These are phyloP conservation scores for Laspeyria flexula DNA, from an alignment of 2,888 invertebrate genomes.

Conservation along the genomic window DNA sequence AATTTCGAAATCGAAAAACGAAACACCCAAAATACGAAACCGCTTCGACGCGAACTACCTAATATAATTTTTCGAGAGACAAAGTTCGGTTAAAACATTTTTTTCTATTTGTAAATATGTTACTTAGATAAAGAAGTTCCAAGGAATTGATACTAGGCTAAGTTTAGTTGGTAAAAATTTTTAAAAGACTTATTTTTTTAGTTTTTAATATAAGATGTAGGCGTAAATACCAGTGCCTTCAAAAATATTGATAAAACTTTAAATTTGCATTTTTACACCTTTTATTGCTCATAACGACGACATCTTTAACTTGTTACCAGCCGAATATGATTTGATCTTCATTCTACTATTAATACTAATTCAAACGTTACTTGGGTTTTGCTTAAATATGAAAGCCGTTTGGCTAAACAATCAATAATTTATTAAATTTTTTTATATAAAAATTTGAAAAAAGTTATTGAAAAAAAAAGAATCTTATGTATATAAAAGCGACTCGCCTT, in stretches of 20 bases:
- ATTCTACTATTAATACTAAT: not conserved
- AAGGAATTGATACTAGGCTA: constrained; percentile 71
- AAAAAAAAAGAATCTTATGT: constrained; percentile 6
- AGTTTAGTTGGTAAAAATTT: constrained; percentile 61
- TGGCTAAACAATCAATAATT: constrained; percentile 7
- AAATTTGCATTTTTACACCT: too few species aligned
- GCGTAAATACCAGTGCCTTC: constrained; percentile 51
- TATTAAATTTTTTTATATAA: not conserved
- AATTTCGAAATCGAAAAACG: constrained; percentile 35
- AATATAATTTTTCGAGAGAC: constrained; percentile 27
- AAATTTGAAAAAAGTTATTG: constrained; percentile 18
- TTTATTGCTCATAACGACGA: too few species aligned
- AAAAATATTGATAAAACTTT: too few species aligned
- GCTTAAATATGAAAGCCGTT: constrained; percentile 4
- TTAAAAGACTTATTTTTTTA: constrained; percentile 80
- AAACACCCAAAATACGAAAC: constrained; percentile 40
- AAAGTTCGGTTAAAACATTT: constrained; percentile 15
- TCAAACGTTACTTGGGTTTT: not conserved
- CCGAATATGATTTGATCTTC: too few species aligned
- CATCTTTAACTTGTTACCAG: too few species aligned
- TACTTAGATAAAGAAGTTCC: constrained; percentile 59
- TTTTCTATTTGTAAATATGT: constrained; percentile 52
- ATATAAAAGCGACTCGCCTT: constrained; percentile 1
- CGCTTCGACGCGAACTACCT: constrained; percentile 37
- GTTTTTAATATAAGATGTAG: constrained; percentile 52